Evolutionary conservation across 2,888 invertebrate species (phyloP).

Genomic region (Pterostichus niger): DNA sequence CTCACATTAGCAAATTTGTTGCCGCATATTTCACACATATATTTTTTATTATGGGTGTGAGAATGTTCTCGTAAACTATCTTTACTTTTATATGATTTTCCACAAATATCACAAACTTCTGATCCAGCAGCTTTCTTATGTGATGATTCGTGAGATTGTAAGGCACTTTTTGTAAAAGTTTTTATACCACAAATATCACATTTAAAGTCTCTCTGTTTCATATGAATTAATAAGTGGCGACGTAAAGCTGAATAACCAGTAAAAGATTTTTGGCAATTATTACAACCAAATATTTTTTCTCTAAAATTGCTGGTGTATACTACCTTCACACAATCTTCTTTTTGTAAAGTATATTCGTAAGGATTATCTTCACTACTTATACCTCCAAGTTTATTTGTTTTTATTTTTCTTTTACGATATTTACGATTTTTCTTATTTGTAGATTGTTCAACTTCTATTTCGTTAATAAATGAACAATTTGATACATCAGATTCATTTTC

Average conservation of each 20-base stretch:
- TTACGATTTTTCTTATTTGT: background rate
- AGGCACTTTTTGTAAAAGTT: background rate
- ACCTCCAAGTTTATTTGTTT: background rate
- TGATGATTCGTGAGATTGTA: background rate
- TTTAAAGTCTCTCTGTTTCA: background rate
- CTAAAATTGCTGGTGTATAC: background rate
- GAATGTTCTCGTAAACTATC: background rate
- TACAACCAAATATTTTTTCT: background rate
- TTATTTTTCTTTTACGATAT: background rate
- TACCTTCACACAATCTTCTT: background rate
- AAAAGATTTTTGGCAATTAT: background rate
- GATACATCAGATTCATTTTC: background rate
- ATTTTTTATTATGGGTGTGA: background rate
- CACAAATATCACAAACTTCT: background rate
- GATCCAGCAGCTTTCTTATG: background rate
- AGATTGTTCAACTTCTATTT: background rate
- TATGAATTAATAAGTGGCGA: background rate
- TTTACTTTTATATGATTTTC: background rate
- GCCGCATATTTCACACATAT: slow-evolving; percentile 34
- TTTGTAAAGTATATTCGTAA: background rate
- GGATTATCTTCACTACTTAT: background rate
- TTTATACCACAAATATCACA: background rate
- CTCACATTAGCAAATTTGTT: background rate
- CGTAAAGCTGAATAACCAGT: background rate
- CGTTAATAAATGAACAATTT: background rate